Conservation (phyloP, 2,797 vertebrate genomes). For the Epinephelus coioides region DNA sequence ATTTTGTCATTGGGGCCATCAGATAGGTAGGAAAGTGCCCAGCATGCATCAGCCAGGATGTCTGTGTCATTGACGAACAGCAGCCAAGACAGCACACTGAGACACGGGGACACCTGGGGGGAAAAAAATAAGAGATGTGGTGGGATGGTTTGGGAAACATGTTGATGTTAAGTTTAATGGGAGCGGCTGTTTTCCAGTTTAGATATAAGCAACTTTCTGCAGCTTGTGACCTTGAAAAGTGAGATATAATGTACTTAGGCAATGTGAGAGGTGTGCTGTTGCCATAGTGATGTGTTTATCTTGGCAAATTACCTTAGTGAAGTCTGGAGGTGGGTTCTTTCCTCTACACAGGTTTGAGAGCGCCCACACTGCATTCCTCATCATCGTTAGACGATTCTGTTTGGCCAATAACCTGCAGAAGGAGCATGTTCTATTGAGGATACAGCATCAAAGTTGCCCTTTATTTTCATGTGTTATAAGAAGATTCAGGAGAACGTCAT, state of each 20-base stretch:
- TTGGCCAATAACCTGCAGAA: conserved; percentile 91
- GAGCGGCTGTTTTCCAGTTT: background rate
- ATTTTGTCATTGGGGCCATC: conserved; percentile 99
- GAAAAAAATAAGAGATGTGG: conserved; percentile 31
- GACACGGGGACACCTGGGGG: conserved; percentile 93
- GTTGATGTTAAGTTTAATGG: background rate
- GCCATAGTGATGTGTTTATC: conserved; percentile 51
- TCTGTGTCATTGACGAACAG: conserved; percentile 97
- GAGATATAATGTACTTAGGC: conserved; percentile 35
- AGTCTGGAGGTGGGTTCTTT: conserved; percentile 97
- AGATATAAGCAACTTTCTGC: conserved; percentile 9
- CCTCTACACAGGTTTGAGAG: conserved; percentile 98
- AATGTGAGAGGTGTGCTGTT: conserved; percentile 40
- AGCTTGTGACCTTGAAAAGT: conserved; percentile 44
- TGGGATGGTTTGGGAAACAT: background rate
- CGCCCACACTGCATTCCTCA: conserved; percentile 97
- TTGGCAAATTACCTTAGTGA: conserved; percentile 90
- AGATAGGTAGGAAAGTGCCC: conserved; percentile 97
- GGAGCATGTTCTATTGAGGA: background rate
- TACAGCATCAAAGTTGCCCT: background rate
- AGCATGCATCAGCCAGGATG: conserved; percentile 97
- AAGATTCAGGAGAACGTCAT: background rate
- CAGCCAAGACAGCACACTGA: conserved; percentile 96
- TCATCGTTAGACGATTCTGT: conserved; percentile 96
- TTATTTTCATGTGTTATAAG: background rate